Evolutionary conservation across 1,140 invertebrate genomes (phyloP).

Genomic region (Drosophila nannoptera): DNA sequence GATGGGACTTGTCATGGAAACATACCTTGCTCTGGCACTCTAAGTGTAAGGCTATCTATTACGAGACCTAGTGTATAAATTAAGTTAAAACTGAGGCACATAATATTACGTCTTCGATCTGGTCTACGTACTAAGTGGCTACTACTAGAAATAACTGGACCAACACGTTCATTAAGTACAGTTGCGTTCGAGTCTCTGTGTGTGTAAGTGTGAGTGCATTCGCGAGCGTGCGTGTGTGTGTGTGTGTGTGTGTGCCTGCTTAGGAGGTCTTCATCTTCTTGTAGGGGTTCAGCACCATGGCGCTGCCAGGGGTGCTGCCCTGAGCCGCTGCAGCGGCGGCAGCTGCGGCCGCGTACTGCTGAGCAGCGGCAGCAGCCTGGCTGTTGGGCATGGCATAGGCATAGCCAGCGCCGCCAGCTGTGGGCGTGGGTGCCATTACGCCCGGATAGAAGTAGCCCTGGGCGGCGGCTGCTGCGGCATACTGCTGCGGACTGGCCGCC

Average conservation of each 20-base stretch:
- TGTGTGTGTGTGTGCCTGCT: constrained; percentile 43
- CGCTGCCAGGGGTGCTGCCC: constrained; percentile 79
- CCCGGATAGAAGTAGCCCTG: constrained; percentile 70
- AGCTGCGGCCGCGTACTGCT: constrained; percentile 62
- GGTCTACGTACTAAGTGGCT: constrained; percentile 40
- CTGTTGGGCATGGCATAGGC: constrained; percentile 59
- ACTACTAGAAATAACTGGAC: constrained; percentile 33
- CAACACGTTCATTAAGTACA: constrained; percentile 59
- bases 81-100: constrained; percentile 71
- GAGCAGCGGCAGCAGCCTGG: constrained; percentile 40
- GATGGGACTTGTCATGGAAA: constrained; percentile 25
- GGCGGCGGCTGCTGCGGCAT: constrained; percentile 44
- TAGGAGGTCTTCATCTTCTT: constrained; percentile 94
- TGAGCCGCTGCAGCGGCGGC: constrained; percentile 66
- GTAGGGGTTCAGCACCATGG: constrained; percentile 87
- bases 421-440: constrained; percentile 51
- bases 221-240: background rate
- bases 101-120: constrained; percentile 62
- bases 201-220: constrained; percentile 1
- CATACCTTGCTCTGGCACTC: background rate
- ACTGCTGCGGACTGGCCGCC: constrained; percentile 43
- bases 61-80: constrained; percentile 32
- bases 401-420: constrained; percentile 22
- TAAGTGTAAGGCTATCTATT: constrained; percentile 21
- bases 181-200: constrained; percentile 25